Evolutionary conservation across 2,113 vertebrate genomes (phyloP).

Genomic region (Scortum barcoo): DNA sequence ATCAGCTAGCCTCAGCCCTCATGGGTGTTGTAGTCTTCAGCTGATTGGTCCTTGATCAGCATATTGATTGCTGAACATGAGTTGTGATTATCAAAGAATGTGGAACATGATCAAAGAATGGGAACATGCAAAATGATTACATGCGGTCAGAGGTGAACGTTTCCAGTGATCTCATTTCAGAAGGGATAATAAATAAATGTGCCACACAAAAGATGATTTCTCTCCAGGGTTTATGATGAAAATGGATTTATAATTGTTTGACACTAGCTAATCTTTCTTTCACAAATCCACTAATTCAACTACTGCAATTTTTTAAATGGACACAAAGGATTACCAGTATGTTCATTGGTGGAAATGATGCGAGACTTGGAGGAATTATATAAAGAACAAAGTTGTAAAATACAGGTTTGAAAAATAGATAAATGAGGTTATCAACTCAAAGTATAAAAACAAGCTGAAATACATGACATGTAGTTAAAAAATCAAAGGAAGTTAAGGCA

Average conservation of each 20-base stretch:
- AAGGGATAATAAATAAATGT: conserved; percentile 70
- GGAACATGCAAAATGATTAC: conserved; percentile 58
- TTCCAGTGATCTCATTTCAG: conserved; percentile 67
- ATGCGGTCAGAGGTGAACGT: conserved; percentile 50
- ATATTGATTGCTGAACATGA: conserved; percentile 43
- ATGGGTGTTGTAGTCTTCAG: not conserved
- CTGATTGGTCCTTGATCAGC: conserved; percentile 54
- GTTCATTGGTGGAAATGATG: not conserved
- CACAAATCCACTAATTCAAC: conserved; percentile 17
- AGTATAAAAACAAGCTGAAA: not conserved
- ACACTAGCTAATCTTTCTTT: conserved; percentile 24
- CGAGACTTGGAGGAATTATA: not conserved
- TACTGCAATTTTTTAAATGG: conserved; percentile 4
- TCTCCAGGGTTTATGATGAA: conserved; percentile 21
- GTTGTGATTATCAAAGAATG: conserved; percentile 42
- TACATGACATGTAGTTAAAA: not conserved
- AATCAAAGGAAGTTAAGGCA: not conserved
- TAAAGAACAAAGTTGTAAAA: not conserved
- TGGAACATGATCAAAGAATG: conserved; percentile 27
- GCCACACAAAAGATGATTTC: conserved; percentile 51
- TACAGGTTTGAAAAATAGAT: not conserved
- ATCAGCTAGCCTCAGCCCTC: not conserved
- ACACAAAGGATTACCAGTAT: not conserved
- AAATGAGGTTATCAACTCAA: not conserved
- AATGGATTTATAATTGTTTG: conserved; percentile 58